A percentile compares a stretch with the other conserved stretches of the same genome.
Conservation (phyloP, 2,888 invertebrate species). For the Agrochola litura region DNA sequence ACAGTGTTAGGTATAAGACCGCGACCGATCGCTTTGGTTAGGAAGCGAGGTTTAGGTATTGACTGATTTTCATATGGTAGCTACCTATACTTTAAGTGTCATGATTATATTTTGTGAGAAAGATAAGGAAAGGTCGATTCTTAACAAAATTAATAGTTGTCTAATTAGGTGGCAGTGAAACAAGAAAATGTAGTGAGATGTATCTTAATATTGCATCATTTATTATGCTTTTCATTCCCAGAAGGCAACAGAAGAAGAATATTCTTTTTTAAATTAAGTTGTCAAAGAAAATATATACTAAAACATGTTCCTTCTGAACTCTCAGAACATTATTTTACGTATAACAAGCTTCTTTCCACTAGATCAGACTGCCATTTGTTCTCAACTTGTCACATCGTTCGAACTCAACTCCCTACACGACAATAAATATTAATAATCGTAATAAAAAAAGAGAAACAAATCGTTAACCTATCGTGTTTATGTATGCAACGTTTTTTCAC, state of each 20-base stretch:
- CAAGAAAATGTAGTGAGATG: neutral
- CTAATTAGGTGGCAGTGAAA: neutral
- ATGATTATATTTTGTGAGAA: neutral
- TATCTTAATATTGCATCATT: neutral
- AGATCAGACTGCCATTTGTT: constrained; percentile 48
- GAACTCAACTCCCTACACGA: constrained; percentile 52
- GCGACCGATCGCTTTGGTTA: neutral
- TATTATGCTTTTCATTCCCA: neutral
- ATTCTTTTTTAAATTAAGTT: constrained; percentile 24
- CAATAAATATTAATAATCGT: constrained; percentile 69
- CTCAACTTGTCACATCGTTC: constrained; percentile 46
- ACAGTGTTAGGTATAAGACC: neutral
- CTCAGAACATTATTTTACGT: constrained; percentile 40
- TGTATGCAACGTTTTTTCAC: constrained; percentile 62
- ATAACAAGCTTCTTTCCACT: constrained; percentile 55
- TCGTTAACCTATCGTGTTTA: constrained; percentile 65
- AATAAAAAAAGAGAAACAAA: constrained; percentile 65
- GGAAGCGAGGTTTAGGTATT: neutral
- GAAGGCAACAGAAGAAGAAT: neutral
- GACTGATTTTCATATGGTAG: neutral
- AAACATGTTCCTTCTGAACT: constrained; percentile 42
- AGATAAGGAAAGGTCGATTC: too few species aligned
- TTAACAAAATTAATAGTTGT: neutral
- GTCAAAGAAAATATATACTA: constrained; percentile 29
- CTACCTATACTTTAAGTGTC: neutral